These are phyloP conservation scores for Vireo griseus DNA, from an alignment of 2,797 vertebrate genomes.

Conservation along the genomic window DNA sequence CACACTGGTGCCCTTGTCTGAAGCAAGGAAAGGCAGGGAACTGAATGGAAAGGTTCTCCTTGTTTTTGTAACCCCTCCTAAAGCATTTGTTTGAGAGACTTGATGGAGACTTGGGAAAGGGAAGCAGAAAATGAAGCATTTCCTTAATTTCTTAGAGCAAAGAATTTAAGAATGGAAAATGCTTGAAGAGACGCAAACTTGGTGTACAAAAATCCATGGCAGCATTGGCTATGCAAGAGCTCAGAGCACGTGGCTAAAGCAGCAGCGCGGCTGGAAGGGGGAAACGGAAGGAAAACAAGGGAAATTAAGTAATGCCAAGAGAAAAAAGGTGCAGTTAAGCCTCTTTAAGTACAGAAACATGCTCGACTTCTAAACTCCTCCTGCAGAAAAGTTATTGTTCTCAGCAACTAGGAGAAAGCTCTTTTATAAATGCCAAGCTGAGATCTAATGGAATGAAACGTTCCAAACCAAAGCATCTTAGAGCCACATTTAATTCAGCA, in stretches of 20 bases:
- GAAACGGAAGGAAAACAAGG: neutral
- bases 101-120: neutral
- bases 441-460: conserved; percentile 25
- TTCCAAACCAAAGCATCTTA: conserved; percentile 63
- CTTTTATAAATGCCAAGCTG: conserved; percentile 26
- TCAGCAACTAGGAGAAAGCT: conserved; percentile 47
- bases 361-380: conserved; percentile 22
- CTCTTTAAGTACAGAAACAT: neutral
- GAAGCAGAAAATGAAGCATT: conserved; percentile 38
- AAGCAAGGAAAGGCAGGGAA: conserved; percentile 33
- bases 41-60: conserved; percentile 63
- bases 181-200: neutral
- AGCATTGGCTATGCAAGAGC: neutral
- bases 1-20: conserved; percentile 69
- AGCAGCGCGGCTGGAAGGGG: neutral
- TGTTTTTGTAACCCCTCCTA: conserved; percentile 69
- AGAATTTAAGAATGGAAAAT: conserved; percentile 41
- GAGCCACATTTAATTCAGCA: conserved; percentile 64
- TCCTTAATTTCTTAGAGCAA: conserved; percentile 52
- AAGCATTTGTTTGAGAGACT: conserved; percentile 55
- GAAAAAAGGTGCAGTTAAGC: conserved; percentile 7
- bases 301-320: neutral
- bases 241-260: neutral
- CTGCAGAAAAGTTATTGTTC: conserved; percentile 48
- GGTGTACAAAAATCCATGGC: neutral